Base-by-base conservation (phyloP, 2,888 invertebrate species). In the Petrolisthes manimaculis region DNA sequence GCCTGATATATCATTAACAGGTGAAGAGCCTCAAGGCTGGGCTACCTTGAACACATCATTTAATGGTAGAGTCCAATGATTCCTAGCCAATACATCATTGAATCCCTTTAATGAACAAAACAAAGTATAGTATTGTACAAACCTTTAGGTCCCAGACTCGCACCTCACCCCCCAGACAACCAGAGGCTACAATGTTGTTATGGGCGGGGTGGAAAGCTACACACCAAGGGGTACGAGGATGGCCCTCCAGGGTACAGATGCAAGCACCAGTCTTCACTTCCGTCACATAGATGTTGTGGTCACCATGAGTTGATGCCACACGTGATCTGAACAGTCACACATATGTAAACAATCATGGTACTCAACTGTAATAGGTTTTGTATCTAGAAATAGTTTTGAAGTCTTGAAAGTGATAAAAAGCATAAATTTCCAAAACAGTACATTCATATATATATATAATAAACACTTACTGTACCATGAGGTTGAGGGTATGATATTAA, bases 211-310 rank as follows among this genome's bases (percentile, higher is more conserved):
- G 97, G 93, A 97, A 97, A 75, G 96, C 96, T 83, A 97, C 95
- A 92, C 97, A 97, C 97, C 97, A 97, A 0, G 97, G 97, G 18
- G 97, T 97, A 67, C 97, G 94, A 2, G 97, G 97, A 93, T 97
- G 97, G 0, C 97, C 97, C 69, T 95, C 94, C 85, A 97, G 93
- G 71, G 96, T 96, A 92, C 95, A 95, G 53, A 96, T 95, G 92
- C 96, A 96, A 92, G 96, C 96, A 0, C 91, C 97, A 92, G 95
- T 96, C 37, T 95, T 94, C 74, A 97, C 93, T 92, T 97, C 96
- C 21, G 96, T 96, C 55, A 97, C 96, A 93, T 97, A 96, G 61
- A 97, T 96, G 93, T 96, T 96, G 93, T 97, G 97, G 93, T 97
- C 97, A 37, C 97, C 97, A 94, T 97, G 97, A 0, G 97, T 96